Conservation (phyloP, 1,140 invertebrate species). For the Zaprionus tsacasi region DNA sequence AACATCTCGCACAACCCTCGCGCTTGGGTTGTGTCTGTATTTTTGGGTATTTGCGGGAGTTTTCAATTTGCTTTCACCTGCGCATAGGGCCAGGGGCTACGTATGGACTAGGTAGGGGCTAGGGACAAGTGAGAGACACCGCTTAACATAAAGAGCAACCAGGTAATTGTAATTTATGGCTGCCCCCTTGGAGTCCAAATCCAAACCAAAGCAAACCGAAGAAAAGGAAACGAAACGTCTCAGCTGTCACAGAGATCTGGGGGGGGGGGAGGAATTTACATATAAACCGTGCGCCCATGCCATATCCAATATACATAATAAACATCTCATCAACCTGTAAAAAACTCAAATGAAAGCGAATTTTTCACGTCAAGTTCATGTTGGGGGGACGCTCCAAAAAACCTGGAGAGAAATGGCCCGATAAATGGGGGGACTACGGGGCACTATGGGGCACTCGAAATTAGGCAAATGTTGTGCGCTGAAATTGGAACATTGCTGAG, state of each 20-base stretch:
- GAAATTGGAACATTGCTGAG: conserved; percentile 58
- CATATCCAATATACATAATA: conserved; percentile 64
- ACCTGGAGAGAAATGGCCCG: background rate
- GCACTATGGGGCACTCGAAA: conserved; percentile 29
- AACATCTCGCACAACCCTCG: background rate
- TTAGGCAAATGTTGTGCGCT: conserved; percentile 61
- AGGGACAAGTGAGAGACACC: conserved; percentile 41
- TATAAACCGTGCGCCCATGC: conserved; percentile 47
- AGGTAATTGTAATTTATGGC: conserved; percentile 71
- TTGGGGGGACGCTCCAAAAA: conserved; percentile 8
- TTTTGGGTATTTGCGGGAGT: conserved; percentile 16
- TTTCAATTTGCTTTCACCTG: conserved; percentile 34
- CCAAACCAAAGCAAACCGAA: conserved; percentile 1
- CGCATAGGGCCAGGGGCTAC: background rate
- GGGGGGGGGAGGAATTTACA: conserved; percentile 54
- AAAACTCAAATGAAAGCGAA: conserved; percentile 4
- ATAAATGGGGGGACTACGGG: background rate
- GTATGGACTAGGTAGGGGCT: no score
- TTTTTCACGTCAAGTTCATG: conserved; percentile 35
- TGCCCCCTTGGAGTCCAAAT: conserved; percentile 7
- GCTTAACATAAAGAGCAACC: conserved; percentile 35
- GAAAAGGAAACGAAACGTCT: conserved; percentile 21
- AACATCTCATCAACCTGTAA: conserved; percentile 67
- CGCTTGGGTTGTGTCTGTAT: conserved; percentile 3
- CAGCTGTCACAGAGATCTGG: conserved; percentile 54